Percentiles rank a stretch among this genome's conserved stretches.
These are phyloP conservation scores for Thalassoma bifasciatum DNA, from an alignment of 2,113 vertebrate genomes.

Conservation along the genomic window DNA sequence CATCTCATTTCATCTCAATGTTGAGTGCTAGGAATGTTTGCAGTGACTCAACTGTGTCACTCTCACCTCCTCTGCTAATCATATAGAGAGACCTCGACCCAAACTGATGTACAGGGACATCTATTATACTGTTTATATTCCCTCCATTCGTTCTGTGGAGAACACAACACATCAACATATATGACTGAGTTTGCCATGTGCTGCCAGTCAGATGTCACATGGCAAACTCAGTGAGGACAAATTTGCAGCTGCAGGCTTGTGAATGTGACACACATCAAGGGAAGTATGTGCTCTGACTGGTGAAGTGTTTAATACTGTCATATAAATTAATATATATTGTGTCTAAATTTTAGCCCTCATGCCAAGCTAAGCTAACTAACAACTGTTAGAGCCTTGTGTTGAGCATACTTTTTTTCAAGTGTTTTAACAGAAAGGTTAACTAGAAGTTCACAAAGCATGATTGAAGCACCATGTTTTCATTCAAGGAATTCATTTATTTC, in stretches of 20 bases:
- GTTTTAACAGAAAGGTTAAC: no score
- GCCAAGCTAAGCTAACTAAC: no score
- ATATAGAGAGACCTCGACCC: not conserved
- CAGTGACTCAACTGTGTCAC: slow-evolving; percentile 30
- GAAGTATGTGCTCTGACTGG: slow-evolving; percentile 23
- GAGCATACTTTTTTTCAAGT: no score
- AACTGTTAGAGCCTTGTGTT: no score
- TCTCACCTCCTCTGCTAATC: slow-evolving; percentile 21
- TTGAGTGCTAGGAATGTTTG: slow-evolving; percentile 53
- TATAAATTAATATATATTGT: no score
- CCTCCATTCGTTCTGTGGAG: not conserved
- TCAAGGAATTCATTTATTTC: no score
- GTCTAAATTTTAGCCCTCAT: no score
- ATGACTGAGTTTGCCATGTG: not conserved
- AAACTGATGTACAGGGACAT: not conserved
- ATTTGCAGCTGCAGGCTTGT: slow-evolving; percentile 32
- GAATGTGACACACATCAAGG: slow-evolving; percentile 34
- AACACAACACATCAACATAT: not conserved
- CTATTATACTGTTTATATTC: not conserved
- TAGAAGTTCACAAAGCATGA: no score
- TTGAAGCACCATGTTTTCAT: no score
- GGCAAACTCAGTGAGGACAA: slow-evolving; percentile 32
- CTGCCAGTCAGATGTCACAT: slow-evolving; percentile 36
- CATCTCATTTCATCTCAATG: slow-evolving; percentile 67
- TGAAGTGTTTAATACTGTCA: not conserved